phyloP scores from a whole-genome alignment of 2,888 invertebrate species.

The Resseliella maxima region DNA sequence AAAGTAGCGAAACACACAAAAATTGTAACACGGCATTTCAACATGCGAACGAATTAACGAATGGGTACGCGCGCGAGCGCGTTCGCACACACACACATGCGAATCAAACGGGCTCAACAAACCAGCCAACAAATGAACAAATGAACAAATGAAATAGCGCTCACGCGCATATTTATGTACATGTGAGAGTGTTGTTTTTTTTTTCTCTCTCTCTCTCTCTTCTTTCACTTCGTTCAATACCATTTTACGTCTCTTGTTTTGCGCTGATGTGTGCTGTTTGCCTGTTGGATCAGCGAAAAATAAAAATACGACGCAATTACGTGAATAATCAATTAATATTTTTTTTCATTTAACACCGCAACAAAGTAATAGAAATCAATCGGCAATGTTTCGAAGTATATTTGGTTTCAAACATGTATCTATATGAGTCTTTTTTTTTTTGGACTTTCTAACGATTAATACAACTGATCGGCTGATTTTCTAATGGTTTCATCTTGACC shows the following conservation, averaged over 20 bases:
- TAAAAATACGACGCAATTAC: slow-evolving; percentile 55
- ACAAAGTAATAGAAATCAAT: slow-evolving; percentile 49
- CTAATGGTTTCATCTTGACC: neutral
- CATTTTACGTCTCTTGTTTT: neutral
- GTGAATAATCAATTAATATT: slow-evolving; percentile 55
- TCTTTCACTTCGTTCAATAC: no score
- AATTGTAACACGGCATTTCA: neutral
- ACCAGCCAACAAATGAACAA: neutral
- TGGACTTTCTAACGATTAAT: neutral
- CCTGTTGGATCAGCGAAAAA: slow-evolving; percentile 14
- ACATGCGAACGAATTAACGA: neutral
- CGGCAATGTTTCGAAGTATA: neutral
- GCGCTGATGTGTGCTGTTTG: slow-evolving; percentile 31
- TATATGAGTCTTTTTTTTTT: no score
- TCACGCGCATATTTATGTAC: neutral
- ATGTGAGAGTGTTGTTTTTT: neutral
- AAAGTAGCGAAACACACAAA: neutral
- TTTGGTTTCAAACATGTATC: neutral
- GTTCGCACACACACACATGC: no score
- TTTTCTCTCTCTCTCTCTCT: no score
- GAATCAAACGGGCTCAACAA: no score
- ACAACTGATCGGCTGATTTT: no score
- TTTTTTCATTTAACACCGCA: slow-evolving; percentile 51
- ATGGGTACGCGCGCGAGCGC: neutral
- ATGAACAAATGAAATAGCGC: no score